phyloP scores from a whole-genome alignment of 2,113 vertebrate species.

The Malurus elegans region DNA sequence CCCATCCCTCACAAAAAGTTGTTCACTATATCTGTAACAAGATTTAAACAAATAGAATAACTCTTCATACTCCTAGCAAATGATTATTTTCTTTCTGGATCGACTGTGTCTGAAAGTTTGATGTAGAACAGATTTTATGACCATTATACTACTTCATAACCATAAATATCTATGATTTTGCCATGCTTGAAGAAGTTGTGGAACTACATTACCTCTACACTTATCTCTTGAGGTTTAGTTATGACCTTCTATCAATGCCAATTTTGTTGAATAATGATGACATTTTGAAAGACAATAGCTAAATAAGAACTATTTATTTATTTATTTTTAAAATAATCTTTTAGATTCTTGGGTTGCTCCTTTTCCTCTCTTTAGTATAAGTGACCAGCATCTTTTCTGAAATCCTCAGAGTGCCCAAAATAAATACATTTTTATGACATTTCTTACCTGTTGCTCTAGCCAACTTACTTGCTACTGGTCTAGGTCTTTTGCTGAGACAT shows the following conservation, averaged over 20 bases:
- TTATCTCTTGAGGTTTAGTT: background rate
- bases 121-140: background rate
- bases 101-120: background rate
- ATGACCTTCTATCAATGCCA: background rate
- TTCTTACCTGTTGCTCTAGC: background rate
- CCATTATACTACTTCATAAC: background rate
- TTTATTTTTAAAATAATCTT: background rate
- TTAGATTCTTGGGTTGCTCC: background rate
- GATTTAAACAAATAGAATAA: background rate
- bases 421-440: background rate
- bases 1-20: background rate
- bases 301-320: background rate
- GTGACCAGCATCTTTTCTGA: background rate
- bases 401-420: background rate
- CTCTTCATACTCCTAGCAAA: background rate
- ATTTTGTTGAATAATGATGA: background rate
- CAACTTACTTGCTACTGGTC: slow-evolving; percentile 81
- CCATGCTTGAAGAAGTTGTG: background rate
- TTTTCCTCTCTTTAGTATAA: background rate
- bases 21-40: background rate
- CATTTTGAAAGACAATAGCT: background rate
- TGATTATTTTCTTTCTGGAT: background rate
- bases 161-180: background rate
- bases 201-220: background rate
- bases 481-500: slow-evolving; percentile 76